phyloP scores from a whole-genome alignment of 2,888 invertebrate genomes.

The Euphydryas editha region DNA sequence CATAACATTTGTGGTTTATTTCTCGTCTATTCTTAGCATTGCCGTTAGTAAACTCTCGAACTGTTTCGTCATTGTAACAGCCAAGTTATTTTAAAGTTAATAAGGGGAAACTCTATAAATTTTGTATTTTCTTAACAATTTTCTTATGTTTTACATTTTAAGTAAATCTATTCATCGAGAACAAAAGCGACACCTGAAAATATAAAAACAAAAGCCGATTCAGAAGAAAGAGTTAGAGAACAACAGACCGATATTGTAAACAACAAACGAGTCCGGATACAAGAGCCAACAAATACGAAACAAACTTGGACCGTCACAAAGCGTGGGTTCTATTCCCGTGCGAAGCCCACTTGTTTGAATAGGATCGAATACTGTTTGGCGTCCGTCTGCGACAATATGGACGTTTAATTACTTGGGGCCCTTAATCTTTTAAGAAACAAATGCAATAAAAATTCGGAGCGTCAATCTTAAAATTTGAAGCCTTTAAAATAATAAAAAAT shows the following conservation, averaged over 20 bases:
- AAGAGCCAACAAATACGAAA: conserved; percentile 44
- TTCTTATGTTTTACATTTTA: conserved; percentile 4
- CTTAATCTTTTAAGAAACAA: conserved; percentile 7
- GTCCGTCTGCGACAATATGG: conserved; percentile 71
- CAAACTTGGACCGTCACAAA: conserved; percentile 34
- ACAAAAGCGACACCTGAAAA: conserved; percentile 15
- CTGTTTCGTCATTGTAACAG: not conserved
- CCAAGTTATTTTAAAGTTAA: not conserved
- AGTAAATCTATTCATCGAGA: conserved; percentile 5
- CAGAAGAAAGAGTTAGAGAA: conserved; percentile 20
- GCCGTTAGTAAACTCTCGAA: not conserved
- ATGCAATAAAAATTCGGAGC: not conserved
- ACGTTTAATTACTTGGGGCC: conserved; percentile 35
- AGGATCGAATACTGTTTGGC: conserved; percentile 68
- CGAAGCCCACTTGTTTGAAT: conserved; percentile 55
- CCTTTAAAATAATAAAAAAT: not conserved
- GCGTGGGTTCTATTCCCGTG: conserved; percentile 57
- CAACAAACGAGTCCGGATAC: conserved; percentile 31
- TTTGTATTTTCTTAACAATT: conserved; percentile 13
- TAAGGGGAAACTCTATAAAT: conserved; percentile 5
- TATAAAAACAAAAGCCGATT: conserved; percentile 17
- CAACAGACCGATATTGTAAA: conserved; percentile 30
- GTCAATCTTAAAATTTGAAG: not conserved
- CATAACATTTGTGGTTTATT: not conserved
- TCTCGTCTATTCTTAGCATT: not conserved